Conservation (phyloP, 2,113 vertebrate species). For the Okapia johnstoni region DNA sequence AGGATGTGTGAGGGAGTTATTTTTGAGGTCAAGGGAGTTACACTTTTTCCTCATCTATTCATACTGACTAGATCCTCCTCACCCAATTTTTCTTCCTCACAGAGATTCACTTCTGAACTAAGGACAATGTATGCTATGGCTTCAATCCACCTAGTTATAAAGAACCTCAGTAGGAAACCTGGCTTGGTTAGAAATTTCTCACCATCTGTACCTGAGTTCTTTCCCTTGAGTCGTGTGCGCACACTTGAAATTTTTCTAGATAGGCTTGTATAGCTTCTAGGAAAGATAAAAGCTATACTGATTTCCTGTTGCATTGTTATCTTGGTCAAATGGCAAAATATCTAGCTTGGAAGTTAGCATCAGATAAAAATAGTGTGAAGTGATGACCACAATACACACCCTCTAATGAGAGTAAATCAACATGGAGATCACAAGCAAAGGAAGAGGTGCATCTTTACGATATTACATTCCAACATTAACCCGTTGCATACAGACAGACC, state of each 20-base stretch:
- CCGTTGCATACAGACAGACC: not conserved
- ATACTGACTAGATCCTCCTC: not conserved
- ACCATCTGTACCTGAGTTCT: not conserved
- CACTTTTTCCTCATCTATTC: not conserved
- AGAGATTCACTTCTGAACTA: not conserved
- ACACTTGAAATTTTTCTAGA: not conserved
- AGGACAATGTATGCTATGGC: not conserved
- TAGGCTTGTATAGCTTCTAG: not conserved
- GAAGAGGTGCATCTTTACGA: not conserved
- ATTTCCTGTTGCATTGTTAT: not conserved
- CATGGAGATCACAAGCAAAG: not conserved
- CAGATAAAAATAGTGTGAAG: not conserved
- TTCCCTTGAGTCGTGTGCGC: not conserved
- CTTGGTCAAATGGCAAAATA: not conserved
- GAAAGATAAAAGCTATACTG: not conserved
- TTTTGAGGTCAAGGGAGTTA: not conserved
- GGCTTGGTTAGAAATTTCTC: not conserved
- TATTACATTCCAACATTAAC: not conserved
- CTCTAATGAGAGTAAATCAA: not conserved
- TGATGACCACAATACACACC: not conserved
- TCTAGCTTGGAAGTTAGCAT: not conserved
- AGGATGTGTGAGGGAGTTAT: not conserved
- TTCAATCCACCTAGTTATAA: not conserved
- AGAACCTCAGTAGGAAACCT: not conserved
- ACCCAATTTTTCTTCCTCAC: not conserved